phyloP scores from a whole-genome alignment of 2,113 vertebrate species.

The Puma concolor region DNA sequence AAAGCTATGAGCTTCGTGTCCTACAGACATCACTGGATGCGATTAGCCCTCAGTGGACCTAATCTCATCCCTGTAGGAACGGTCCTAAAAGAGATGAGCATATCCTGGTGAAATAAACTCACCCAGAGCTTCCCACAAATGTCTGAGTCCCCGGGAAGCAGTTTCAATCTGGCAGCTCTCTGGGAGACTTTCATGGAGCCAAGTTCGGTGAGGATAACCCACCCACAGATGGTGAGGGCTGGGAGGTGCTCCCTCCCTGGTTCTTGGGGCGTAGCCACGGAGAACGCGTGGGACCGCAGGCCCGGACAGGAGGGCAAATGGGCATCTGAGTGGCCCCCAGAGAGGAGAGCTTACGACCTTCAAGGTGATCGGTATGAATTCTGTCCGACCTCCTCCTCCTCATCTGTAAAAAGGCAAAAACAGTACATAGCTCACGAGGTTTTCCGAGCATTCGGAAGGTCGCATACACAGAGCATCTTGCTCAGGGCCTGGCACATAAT shows the following conservation, averaged over 20 bases:
- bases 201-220: background rate
- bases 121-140: slow-evolving; percentile 15
- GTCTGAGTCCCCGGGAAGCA: slow-evolving; percentile 7
- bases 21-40: background rate
- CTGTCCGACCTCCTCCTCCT: background rate
- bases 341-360: background rate
- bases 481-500: background rate
- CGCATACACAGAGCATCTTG: background rate
- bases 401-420: background rate
- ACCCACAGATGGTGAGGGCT: background rate
- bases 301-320: background rate
- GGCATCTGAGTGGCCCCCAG: background rate
- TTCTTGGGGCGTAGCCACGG: background rate
- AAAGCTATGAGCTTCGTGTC: background rate
- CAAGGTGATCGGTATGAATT: background rate
- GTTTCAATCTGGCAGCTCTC: background rate
- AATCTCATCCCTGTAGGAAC: slow-evolving; percentile 51
- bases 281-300: background rate
- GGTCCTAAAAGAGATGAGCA: slow-evolving; percentile 26
- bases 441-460: background rate
- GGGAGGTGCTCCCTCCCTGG: background rate
- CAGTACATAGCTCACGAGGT: background rate
- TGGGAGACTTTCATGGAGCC: background rate
- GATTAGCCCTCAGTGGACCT: slow-evolving; percentile 48
- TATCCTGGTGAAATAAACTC: slow-evolving; percentile 53